Conservation (phyloP, 2,113 vertebrate species). For the Ptilonorhynchus violaceus region DNA sequence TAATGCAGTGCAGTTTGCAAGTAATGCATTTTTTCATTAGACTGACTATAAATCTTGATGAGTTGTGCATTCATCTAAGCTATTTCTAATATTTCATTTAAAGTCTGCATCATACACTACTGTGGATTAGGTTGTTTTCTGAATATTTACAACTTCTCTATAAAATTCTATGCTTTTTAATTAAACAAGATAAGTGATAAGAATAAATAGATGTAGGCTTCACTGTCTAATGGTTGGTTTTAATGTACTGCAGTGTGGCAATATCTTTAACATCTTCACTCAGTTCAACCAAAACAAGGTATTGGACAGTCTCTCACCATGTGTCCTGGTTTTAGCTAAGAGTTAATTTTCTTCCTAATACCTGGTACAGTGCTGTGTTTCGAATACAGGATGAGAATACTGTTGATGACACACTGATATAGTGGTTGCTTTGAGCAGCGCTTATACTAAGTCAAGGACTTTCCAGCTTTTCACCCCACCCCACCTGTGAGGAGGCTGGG, state of each 20-base stretch:
- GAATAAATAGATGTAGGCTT: not conserved
- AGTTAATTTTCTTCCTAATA: not conserved
- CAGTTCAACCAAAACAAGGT: not conserved
- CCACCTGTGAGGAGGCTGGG: not conserved
- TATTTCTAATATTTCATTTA: not conserved
- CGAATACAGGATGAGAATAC: not conserved
- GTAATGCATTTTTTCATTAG: not conserved
- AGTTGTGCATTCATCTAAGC: not conserved
- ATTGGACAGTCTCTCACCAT: not conserved
- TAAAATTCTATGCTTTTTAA: not conserved
- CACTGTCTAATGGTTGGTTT: not conserved
- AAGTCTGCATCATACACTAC: not conserved
- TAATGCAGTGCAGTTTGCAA: not conserved
- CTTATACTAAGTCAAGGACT: not conserved
- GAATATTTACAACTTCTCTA: not conserved
- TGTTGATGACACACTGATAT: not conserved
- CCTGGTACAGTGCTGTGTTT: not conserved
- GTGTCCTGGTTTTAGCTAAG: not conserved
- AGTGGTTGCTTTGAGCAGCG: not conserved
- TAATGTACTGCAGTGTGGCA: not conserved
- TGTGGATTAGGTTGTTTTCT: not conserved
- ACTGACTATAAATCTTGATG: not conserved
- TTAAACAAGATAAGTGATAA: not conserved
- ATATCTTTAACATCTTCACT: not conserved
- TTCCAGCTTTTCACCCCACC: not conserved